Percentiles rank a stretch among this genome's conserved stretches.
Evolutionary conservation across 2,113 vertebrate genomes (phyloP).

Genomic region (Xiphophorus maculatus): DNA sequence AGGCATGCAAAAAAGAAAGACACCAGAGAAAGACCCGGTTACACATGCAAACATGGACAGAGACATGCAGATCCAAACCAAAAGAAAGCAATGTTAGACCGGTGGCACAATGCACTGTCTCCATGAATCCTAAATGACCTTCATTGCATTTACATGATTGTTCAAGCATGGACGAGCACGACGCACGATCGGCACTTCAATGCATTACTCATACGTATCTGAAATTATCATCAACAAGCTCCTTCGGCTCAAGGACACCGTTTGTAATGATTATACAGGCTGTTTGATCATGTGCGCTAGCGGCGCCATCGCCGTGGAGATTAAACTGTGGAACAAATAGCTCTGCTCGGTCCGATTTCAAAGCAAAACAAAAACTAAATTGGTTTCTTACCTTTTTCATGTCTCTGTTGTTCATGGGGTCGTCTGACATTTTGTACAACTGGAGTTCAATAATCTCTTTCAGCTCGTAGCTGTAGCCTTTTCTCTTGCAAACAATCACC

Average conservation of each 20-base stretch:
- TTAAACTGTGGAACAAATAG: not conserved
- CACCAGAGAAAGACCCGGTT: constrained; percentile 79
- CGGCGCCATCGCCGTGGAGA: not conserved
- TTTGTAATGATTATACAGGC: constrained; percentile 41
- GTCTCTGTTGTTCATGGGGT: constrained; percentile 96
- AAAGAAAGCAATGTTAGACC: constrained; percentile 67
- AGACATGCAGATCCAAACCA: constrained; percentile 75
- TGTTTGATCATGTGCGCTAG: constrained; percentile 15
- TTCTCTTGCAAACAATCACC: constrained; percentile 96
- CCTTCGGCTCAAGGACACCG: constrained; percentile 54
- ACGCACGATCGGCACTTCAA: constrained; percentile 43
- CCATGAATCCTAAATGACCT: constrained; percentile 60
- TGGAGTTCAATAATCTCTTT: constrained; percentile 97
- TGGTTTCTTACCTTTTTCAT: constrained; percentile 88
- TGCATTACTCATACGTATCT: constrained; percentile 50
- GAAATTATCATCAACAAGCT: constrained; percentile 58
- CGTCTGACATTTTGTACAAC: constrained; percentile 93
- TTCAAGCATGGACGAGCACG: constrained; percentile 55
- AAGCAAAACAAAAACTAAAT: not conserved
- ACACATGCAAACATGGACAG: constrained; percentile 78
- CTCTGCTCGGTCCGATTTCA: not conserved
- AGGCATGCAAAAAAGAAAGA: constrained; percentile 85
- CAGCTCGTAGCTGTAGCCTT: constrained; percentile 94
- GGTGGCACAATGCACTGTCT: constrained; percentile 15
- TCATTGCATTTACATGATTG: constrained; percentile 57